Evolutionary conservation across 1,140 invertebrate species (phyloP).

Genomic region (Metaphire vulgaris): DNA sequence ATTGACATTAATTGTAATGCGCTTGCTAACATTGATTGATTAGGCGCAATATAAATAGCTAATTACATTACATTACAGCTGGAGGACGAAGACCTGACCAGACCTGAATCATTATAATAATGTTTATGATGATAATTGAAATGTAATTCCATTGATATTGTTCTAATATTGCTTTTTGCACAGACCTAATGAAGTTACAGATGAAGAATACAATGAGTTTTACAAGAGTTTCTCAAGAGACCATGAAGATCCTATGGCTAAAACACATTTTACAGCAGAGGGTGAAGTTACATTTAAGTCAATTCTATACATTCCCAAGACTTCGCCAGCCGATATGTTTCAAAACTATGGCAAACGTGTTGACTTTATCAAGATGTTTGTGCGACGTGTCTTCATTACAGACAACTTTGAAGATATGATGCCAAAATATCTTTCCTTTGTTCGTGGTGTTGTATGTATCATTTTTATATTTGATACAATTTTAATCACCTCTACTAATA

Average conservation of each 20-base stretch:
- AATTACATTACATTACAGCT: too few relatives aligned
- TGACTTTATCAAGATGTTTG: conserved; percentile 64
- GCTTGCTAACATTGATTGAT: too few relatives aligned
- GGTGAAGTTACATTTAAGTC: conserved; percentile 98
- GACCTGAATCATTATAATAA: too few relatives aligned
- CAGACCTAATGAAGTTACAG: conserved; percentile 70
- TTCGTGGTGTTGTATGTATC: conserved; percentile 75
- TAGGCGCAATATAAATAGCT: too few relatives aligned
- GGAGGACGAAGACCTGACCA: too few relatives aligned
- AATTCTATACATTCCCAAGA: conserved; percentile 82
- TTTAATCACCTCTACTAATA: not conserved
- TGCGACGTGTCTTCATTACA: conserved; percentile 95
- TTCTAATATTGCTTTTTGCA: too few relatives aligned
- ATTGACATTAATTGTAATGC: too few relatives aligned
- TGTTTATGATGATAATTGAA: too few relatives aligned
- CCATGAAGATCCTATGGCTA: conserved; percentile 71
- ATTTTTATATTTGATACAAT: too few relatives aligned
- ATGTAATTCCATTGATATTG: too few relatives aligned
- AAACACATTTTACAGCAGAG: conserved; percentile 95
- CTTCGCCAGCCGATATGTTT: conserved; percentile 84
- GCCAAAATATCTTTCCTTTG: conserved; percentile 92
- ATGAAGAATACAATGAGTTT: conserved; percentile 86
- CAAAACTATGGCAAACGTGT: conserved; percentile 86
- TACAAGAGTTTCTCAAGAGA: conserved; percentile 92
- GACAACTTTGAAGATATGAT: conserved; percentile 99